These are phyloP conservation scores for Thymelicus lineola DNA, from an alignment of 2,888 invertebrate species.

Conservation along the genomic window DNA sequence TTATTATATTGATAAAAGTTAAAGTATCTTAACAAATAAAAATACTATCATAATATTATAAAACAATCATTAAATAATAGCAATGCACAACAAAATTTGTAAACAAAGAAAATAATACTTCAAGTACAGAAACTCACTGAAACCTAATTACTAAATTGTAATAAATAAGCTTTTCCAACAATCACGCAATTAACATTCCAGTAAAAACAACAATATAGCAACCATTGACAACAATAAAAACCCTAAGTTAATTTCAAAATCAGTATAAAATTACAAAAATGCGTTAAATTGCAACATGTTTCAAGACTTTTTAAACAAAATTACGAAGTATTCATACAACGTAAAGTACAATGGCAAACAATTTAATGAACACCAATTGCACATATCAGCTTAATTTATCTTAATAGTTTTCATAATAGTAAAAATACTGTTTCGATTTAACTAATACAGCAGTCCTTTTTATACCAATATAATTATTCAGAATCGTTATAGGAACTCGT, in stretches of 20 bases:
- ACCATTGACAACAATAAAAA: slow-evolving; percentile 3
- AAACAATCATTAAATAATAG: not conserved
- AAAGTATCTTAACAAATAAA: not conserved
- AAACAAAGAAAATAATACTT: not conserved
- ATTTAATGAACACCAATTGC: not conserved
- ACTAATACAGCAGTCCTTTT: slow-evolving; percentile 1
- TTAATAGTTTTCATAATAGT: not conserved
- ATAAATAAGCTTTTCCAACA: not conserved
- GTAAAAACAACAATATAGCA: not conserved
- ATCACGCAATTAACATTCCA: not conserved
- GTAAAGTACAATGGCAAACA: not conserved
- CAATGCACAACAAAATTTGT: not conserved
- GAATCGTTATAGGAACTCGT: not conserved
- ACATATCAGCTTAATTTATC: not conserved
- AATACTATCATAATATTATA: not conserved
- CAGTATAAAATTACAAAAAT: slow-evolving; percentile 10
- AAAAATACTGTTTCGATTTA: slow-evolving; percentile 7
- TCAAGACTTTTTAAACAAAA: not conserved
- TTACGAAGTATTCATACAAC: not conserved
- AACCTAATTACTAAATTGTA: too few species aligned
- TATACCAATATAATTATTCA: not conserved
- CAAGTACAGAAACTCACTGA: not conserved
- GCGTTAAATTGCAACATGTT: not conserved
- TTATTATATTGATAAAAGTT: too few species aligned
- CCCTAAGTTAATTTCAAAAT: not conserved